Base-by-base conservation (phyloP, 2,113 vertebrate species). In the Tupaia tana region DNA sequence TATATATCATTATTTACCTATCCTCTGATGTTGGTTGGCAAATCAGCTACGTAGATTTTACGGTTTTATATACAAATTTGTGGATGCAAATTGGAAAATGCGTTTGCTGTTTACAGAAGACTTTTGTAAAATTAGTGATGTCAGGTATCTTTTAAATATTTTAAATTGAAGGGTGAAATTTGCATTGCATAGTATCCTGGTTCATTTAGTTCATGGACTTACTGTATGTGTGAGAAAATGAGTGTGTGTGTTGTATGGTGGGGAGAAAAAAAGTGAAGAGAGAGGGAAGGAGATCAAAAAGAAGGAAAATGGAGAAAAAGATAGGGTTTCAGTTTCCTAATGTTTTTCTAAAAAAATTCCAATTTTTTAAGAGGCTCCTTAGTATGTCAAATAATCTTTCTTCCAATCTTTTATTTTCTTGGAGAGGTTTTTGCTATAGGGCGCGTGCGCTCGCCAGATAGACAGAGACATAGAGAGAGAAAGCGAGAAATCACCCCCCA, bases 61-160 rank as follows among this genome's bases (percentile, higher is more conserved):
- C 84, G 80, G 24, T 56, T 95, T 94, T 90, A 81, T 86, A 84
- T 54, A 77, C 71, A 86, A 31, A 93, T 87, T 78, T 81, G 93
- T 84, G 58, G 34, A 87, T 25, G 25, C 31, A 91, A 86, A 43
- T 2, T 96, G 27, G 34, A 95, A 4, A 59, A 92, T 77, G 31
- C 18, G 61, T 85, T 93, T 94, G 29, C 59, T 95, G 31, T 96
- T 96, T 89, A 80, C 12, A 54, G 66, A 91, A 89, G 58, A 70
- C 9, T 93, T 94, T 89, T 80, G 29, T 89, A 94, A 31, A 93
- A 85, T 91, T 93, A 95, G 67, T 92, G 20, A 81, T 86, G 54
- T 67, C 69, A 79, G 34, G 16, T 86, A 70, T 73, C 59, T 81
- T 84, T 93, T 90, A 88, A 92, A 83, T 86, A 90, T 95, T 94